Base-by-base conservation (phyloP, 2,113 vertebrate species). In the Lampris megalopsis region DNA sequence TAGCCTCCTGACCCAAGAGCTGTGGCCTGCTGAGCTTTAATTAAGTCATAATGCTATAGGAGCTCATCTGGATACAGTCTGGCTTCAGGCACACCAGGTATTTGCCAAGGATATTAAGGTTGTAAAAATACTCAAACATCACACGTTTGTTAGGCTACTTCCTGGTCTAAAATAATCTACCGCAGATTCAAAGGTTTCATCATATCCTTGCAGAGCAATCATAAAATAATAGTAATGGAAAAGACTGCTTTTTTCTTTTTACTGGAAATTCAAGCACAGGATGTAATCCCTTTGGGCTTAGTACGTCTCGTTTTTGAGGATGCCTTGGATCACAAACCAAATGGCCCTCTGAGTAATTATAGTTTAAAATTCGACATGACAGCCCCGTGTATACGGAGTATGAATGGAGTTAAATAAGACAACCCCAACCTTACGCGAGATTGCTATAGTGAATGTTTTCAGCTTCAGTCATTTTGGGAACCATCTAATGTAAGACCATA, bases 401-500 rank as follows among this genome's bases (percentile, higher is more conserved):
- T 71, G 71, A 75, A 77, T 74, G 24, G 24, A 24, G 24, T 24
- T 24, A 86, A 81, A 77, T 79, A 88, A 88, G 86, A 91, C 79
- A 82, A 85, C 88, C 67, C 60, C 56, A 63, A 69, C 45, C 68
- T 76, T 72, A 75, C 50, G 69, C 6, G 47, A 83, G 75, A 35
- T 48, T 81, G 56, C 64, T 63, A 81, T 52, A 45, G 54, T 79
- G 73, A 70, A 69, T 76, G 68, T 84, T 84, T 72, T 58, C 50
- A 66, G 70, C 81, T 64, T 73, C 81, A 79, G 80, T 79, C 79
- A 71, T 86, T 91, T 89, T 49, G 41, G 81, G 84, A 87, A 83
- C 75, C 69, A 76, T 77, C 75, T 84, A 82, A 91, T 86, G 68
- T 83, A 86, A 52, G 80, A 86, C 74, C 81, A 63, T 35, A n/a